phyloP scores from a whole-genome alignment of 2,797 vertebrate species.

The Rachycentron canadum region DNA sequence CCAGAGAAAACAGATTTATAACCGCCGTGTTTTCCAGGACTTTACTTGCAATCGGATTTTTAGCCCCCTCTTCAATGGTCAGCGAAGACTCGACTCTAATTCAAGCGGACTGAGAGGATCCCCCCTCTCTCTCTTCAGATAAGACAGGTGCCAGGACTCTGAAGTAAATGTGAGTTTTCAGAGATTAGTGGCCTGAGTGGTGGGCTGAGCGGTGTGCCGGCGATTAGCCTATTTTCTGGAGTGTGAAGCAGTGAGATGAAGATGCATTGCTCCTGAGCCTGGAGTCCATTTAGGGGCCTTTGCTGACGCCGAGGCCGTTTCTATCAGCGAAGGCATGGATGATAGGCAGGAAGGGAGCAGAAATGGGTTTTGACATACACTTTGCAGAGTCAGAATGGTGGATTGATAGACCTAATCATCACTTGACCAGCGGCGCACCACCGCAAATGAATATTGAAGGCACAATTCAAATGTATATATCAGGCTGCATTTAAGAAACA shows the following conservation, averaged over 20 bases:
- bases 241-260: slow-evolving; percentile 64
- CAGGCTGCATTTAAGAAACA: neutral
- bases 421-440: slow-evolving; percentile 21
- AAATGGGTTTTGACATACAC: slow-evolving; percentile 33
- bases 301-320: neutral
- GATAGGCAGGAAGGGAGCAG: slow-evolving; percentile 39
- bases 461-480: slow-evolving; percentile 17
- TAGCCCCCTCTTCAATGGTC: neutral
- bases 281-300: slow-evolving; percentile 42
- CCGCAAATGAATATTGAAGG: slow-evolving; percentile 9
- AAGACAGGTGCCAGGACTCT: slow-evolving; percentile 36
- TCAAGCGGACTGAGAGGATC: slow-evolving; percentile 5
- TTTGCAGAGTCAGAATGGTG: slow-evolving; percentile 15
- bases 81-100: neutral
- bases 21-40: neutral
- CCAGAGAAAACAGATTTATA: slow-evolving; percentile 16
- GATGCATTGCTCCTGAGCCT: slow-evolving; percentile 34
- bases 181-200: slow-evolving; percentile 31
- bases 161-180: slow-evolving; percentile 41
- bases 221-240: slow-evolving; percentile 55
- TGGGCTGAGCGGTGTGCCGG: slow-evolving; percentile 16
- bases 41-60: neutral
- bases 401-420: slow-evolving; percentile 44
- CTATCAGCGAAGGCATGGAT: slow-evolving; percentile 16
- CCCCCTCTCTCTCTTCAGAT: slow-evolving; percentile 18